These are phyloP conservation scores for Scolanthus callimorphus DNA, from an alignment of 92 coral and sea anemone genomes.

Conservation along the genomic window DNA sequence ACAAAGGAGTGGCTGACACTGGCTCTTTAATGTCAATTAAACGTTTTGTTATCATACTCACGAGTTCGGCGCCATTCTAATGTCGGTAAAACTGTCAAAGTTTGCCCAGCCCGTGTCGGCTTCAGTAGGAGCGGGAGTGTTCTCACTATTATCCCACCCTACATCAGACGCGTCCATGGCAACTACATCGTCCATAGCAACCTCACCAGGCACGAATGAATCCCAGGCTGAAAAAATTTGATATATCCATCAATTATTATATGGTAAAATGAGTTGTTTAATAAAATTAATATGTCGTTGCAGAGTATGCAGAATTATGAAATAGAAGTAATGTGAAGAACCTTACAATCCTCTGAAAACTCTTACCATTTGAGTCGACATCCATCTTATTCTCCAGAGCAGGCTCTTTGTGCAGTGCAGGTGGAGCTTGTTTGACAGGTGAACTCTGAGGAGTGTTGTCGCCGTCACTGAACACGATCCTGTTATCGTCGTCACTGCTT, in stretches of 20 bases:
- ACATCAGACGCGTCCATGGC: conserved; percentile 88
- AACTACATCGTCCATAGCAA: conserved; percentile 78
- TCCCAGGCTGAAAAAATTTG: conserved; percentile 82
- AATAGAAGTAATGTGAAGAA: too few species aligned
- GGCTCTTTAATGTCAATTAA: too few species aligned
- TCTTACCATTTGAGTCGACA: conserved; percentile 62
- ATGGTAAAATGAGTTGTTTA: too few species aligned
- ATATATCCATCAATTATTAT: too few species aligned
- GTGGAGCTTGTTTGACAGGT: conserved; percentile 42
- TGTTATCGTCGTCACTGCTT: conserved; percentile 55
- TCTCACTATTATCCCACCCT: conserved; percentile 76
- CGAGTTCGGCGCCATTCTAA: conserved; percentile 71
- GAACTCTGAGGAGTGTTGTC: conserved; percentile 36
- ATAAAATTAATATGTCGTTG: too few species aligned
- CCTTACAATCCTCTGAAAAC: too few species aligned
- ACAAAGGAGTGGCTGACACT: background rate
- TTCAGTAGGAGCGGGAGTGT: conserved; percentile 20
- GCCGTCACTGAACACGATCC: conserved; percentile 55
- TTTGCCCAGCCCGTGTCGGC: conserved; percentile 95
- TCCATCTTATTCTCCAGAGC: conserved; percentile 76
- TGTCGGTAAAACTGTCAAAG: conserved; percentile 84
- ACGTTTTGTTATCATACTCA: too few species aligned
- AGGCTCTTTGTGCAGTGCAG: conserved; percentile 3
- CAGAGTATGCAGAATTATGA: too few species aligned
- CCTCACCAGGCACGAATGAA: conserved; percentile 67